Conservation (phyloP, 1,140 invertebrate genomes). For the Drosophila bipectinata region DNA sequence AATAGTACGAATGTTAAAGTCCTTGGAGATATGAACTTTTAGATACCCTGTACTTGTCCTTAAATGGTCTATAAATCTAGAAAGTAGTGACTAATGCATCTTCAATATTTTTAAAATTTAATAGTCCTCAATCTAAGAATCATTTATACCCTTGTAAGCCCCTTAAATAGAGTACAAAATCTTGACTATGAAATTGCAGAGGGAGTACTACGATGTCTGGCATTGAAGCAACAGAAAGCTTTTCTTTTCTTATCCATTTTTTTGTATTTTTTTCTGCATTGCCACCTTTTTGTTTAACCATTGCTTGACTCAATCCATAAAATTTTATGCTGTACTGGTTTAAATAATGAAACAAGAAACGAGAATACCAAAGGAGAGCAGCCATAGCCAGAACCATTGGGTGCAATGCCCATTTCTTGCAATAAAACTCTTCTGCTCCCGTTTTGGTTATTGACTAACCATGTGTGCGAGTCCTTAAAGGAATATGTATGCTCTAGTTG, state of each 20-base stretch:
- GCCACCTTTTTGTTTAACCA: neutral
- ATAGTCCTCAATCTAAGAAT: too few relatives aligned
- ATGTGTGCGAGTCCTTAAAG: slow-evolving; percentile 28
- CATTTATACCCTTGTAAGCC: too few relatives aligned
- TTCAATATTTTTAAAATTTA: too few relatives aligned
- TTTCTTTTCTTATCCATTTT: slow-evolving; percentile 1
- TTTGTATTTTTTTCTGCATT: neutral
- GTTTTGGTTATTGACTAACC: slow-evolving; percentile 63
- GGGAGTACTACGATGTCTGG: slow-evolving; percentile 19
- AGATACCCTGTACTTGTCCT: neutral
- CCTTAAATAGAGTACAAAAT: neutral
- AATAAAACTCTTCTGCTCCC: slow-evolving; percentile 65
- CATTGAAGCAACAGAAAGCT: slow-evolving; percentile 20
- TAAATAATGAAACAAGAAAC: slow-evolving; percentile 19
- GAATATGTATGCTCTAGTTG: slow-evolving; percentile 54
- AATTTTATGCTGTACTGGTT: slow-evolving; percentile 34
- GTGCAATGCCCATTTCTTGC: slow-evolving; percentile 32
- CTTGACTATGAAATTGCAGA: neutral
- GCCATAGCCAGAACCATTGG: neutral
- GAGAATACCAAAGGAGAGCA: neutral
- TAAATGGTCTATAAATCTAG: too few relatives aligned
- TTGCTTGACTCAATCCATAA: slow-evolving; percentile 37
- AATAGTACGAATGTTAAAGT: neutral
- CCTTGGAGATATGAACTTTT: fast-evolving
- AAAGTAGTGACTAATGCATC: too few relatives aligned